Conservation (phyloP, 2,888 invertebrate genomes). For the Platypus cylindrus region DNA sequence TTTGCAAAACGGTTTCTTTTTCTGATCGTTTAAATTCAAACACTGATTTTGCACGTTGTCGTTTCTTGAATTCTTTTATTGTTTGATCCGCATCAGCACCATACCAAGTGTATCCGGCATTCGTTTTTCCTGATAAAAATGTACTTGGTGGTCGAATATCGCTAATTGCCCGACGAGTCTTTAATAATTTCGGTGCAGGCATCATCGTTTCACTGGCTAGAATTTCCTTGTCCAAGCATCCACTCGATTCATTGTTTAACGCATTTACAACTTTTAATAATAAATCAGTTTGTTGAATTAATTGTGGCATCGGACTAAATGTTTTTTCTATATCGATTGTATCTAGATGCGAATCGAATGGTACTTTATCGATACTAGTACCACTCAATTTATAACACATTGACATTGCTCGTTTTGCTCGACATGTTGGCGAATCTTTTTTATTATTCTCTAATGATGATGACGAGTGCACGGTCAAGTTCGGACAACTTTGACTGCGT, state of each 20-base stretch:
- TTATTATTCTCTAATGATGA: too few relatives aligned
- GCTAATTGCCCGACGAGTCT: conserved; percentile 49
- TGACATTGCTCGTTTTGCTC: conserved; percentile 46
- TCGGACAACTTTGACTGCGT: conserved; percentile 59
- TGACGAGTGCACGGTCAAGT: conserved; percentile 56
- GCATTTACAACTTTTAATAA: conserved; percentile 67
- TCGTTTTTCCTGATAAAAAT: conserved; percentile 30
- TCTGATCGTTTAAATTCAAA: conserved; percentile 18
- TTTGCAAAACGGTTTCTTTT: conserved; percentile 12
- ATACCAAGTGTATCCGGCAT: conserved; percentile 56
- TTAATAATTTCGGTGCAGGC: conserved; percentile 25
- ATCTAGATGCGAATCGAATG: conserved; percentile 64
- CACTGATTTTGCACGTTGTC: conserved; percentile 13
- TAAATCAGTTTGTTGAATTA: conserved; percentile 63
- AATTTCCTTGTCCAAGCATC: conserved; percentile 63
- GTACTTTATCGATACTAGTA: conserved; percentile 42
- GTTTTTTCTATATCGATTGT: conserved; percentile 69
- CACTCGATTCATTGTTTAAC: conserved; percentile 48
- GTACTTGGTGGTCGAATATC: conserved; percentile 36
- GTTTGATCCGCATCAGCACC: conserved; percentile 50
- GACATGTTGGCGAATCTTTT: conserved; percentile 35
- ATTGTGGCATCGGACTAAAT: conserved; percentile 51
- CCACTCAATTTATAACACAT: conserved; percentile 41
- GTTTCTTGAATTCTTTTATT: conserved; percentile 37
- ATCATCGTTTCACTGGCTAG: conserved; percentile 50